A percentile compares a stretch with the other conserved stretches of the same genome.
These are phyloP conservation scores for Octomys mimax DNA, from an alignment of 2,797 vertebrate genomes.

Conservation along the genomic window DNA sequence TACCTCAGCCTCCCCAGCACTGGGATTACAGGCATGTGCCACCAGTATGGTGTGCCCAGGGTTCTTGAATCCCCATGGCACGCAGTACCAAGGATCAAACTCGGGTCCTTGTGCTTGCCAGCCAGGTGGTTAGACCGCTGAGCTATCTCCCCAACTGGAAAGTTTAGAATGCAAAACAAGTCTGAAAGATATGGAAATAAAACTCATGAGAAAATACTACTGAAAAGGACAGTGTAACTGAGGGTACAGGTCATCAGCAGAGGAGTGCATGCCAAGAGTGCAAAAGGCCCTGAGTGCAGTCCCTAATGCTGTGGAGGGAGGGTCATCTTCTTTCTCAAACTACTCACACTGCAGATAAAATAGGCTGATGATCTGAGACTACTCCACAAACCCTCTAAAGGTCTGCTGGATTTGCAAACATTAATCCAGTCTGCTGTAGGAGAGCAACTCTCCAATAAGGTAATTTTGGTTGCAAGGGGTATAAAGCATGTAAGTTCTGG, in stretches of 20 bases:
- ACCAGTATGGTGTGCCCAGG: no score
- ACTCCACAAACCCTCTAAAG: not conserved
- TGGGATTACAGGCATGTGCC: no score
- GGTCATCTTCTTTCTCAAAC: not conserved
- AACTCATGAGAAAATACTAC: not conserved
- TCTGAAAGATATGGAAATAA: not conserved
- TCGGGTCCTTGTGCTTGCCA: no score
- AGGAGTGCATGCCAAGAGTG: not conserved
- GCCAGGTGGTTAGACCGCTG: no score
- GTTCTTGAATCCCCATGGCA: no score
- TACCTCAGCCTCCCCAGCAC: no score
- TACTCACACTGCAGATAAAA: not conserved
- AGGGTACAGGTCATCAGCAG: not conserved
- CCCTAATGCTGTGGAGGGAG: not conserved
- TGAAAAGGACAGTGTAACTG: not conserved
- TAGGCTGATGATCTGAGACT: not conserved
- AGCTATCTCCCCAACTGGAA: not conserved
- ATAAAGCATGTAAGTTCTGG: not conserved
- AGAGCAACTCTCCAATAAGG: not conserved
- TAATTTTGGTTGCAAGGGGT: not conserved
- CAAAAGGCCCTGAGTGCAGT: not conserved
- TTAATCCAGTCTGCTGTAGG: not conserved
- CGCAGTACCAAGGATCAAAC: no score
- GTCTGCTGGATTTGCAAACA: not conserved
- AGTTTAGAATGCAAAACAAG: not conserved